These are phyloP conservation scores for Albula glossodonta DNA, from an alignment of 2,113 vertebrate genomes.

Conservation along the genomic window DNA sequence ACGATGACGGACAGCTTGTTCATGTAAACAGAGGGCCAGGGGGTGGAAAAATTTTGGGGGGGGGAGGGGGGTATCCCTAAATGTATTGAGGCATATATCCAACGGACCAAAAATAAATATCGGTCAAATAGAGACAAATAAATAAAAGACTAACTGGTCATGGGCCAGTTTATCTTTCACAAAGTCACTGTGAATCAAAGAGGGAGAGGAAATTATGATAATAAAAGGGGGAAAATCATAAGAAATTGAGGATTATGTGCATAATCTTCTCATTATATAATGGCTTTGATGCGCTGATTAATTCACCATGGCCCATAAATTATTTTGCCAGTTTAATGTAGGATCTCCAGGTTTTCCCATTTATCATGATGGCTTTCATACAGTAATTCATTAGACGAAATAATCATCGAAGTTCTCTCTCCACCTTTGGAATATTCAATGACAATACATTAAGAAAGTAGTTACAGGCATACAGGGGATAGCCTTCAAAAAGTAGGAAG, in stretches of 20 bases:
- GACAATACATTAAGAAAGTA: not conserved
- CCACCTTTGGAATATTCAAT: not conserved
- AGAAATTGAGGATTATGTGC: not conserved
- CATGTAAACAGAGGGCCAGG: not conserved
- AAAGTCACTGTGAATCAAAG: not conserved
- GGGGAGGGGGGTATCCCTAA: not conserved
- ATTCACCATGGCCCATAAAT: not conserved
- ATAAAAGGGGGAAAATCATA: constrained; percentile 2
- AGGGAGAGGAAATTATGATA: not conserved
- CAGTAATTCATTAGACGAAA: not conserved
- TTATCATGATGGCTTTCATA: not conserved
- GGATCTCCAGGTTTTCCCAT: not conserved
- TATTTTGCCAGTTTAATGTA: not conserved
- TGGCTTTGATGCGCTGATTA: constrained; percentile 10
- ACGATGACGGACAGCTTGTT: not conserved
- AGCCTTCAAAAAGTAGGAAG: not conserved
- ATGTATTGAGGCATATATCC: not conserved
- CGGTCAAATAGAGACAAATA: not conserved
- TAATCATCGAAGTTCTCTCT: not conserved
- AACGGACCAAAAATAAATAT: not conserved
- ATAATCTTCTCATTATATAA: constrained; percentile 3
- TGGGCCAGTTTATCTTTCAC: constrained; percentile 3
- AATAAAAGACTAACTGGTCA: not conserved
- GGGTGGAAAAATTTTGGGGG: not conserved
- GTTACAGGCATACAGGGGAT: not conserved